Evolutionary conservation across 2,797 vertebrate genomes (phyloP).

Genomic region (Poliocrania exsul): DNA sequence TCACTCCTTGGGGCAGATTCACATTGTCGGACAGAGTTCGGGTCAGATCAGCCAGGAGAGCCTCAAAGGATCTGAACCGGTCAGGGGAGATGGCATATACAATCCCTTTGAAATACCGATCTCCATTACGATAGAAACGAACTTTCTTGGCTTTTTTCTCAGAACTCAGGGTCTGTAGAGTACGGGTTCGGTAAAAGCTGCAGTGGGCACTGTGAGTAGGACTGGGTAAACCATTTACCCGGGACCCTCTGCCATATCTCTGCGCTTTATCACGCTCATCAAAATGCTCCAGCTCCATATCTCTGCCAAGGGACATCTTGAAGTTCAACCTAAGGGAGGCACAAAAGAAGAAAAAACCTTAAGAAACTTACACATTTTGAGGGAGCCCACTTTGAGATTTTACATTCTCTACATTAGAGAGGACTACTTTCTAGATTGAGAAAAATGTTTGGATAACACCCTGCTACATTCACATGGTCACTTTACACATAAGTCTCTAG

Average conservation of each 20-base stretch:
- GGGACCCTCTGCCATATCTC: slow-evolving; percentile 87
- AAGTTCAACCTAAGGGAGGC: slow-evolving; percentile 53
- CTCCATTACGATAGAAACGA: slow-evolving; percentile 97
- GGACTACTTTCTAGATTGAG: not conserved
- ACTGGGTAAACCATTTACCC: slow-evolving; percentile 93
- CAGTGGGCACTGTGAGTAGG: slow-evolving; percentile 98
- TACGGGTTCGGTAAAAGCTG: slow-evolving; percentile 96
- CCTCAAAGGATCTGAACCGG: slow-evolving; percentile 92
- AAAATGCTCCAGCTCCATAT: slow-evolving; percentile 98
- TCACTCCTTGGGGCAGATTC: slow-evolving; percentile 95
- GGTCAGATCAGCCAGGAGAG: slow-evolving; percentile 95
- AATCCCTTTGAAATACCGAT: slow-evolving; percentile 98
- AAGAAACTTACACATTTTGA: not conserved
- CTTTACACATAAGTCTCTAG: not conserved
- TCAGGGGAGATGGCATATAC: slow-evolving; percentile 97
- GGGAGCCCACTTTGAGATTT: not conserved
- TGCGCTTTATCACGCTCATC: slow-evolving; percentile 95
- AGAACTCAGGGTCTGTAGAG: slow-evolving; percentile 91
- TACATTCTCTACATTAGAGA: fast-evolving
- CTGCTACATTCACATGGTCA: not conserved
- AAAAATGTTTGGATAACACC: not conserved
- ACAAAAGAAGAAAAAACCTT: not conserved
- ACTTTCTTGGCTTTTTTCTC: slow-evolving; percentile 99
- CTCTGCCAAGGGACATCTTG: slow-evolving; percentile 82
- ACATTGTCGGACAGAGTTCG: slow-evolving; percentile 95